Base-by-base conservation (phyloP, 2,888 invertebrate species). In the Xanthorhoe designata region DNA sequence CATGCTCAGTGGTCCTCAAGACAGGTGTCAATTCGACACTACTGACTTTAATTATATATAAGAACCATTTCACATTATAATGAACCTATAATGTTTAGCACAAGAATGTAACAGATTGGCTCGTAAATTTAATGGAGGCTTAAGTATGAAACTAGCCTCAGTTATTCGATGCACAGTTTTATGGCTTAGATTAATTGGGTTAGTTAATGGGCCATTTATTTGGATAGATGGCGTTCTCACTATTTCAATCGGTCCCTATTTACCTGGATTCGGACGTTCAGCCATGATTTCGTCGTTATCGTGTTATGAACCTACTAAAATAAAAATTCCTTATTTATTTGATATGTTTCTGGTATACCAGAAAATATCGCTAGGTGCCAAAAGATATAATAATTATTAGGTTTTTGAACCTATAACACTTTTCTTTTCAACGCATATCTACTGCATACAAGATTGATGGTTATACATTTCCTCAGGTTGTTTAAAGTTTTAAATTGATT, bases 21-120 rank as follows among this genome's bases (percentile, higher is more conserved):
- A 62, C 70, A 72, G 79, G 87, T 83, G 83, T 85, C 83, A 87
- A 90, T 78, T 87, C 83, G 87, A 90, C 77, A 86, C 90, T 77
- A 79, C 82, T 82, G 80, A 85, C 66, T n/a, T n/a, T 66, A 69
- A 68, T 64, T 32, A n/a, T 32, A 7, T 32, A 32, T 32, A 32
- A 32, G 42, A 42, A 2, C n/a, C 42, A 13, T 42, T n/a, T 1
- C 59, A 47, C 32, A 59, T 62, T 64, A 64, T 51, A 58, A 63
- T 70, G 53, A 73, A 52, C 61, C 61, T 57, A 62, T 64, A 61
- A 24, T 15, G n/a, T 59, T 59, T 66, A 61, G 42, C 53, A 38
- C 53, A 38, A 49, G 45, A 64, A 24, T 49, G 58, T 38, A 49
- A 58, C 58, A 64, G 18, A n/a, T 58, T 35, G 32, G 42, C 51